Evolutionary conservation across 2,888 invertebrate genomes (phyloP), one percentile per base, ranked within the genome.

Genomic region (Eristalinus sepulchralis): DNA sequence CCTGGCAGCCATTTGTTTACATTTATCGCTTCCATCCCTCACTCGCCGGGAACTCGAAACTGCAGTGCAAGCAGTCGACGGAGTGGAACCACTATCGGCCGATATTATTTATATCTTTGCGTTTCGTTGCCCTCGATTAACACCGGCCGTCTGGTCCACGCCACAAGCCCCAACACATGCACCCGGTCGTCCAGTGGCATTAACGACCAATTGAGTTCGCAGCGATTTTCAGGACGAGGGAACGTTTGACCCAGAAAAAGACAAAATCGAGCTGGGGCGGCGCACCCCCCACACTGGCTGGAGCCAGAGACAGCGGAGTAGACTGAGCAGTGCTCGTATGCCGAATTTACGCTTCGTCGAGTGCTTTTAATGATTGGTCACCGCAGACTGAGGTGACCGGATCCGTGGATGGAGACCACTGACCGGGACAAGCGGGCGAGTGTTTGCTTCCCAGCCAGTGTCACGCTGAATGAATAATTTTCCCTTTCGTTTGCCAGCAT

Each of bases 301-400:
- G 34, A 57, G 24, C 22, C 34, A n/a, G 67, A 1, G n/a, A 2
- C 31, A 8, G 17, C 11, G 17, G 20, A 33, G 34, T 22, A 22
- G 33, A 31, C 39, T 33, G 39, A 33, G 27, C 22, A 33, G 17
- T 24, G 72, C 62, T 31, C n/a, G n/a, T n/a, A 20, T 24, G 24
- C 63, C 59, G 47, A 73, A 79, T 73, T 68, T 68, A 83, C 73
- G 83, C 83, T 59, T 33, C 68, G 73, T 70, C 79, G 83, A 64
- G 79, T 79, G 60, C 79, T 83, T 68, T 83, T 83, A 83, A 83
- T 79, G 83, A 79, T 79, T 79, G 79, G 73, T 73, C 79, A 79
- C 73, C 83, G 79, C 62, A 53, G 39, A 11, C 53, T 75, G 70
- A 27, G 53, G 34, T 36, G 62, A 63, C 24, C 17, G 39, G 60